Conservation (phyloP, 2,888 invertebrate genomes). For the Elmis aenea region DNA sequence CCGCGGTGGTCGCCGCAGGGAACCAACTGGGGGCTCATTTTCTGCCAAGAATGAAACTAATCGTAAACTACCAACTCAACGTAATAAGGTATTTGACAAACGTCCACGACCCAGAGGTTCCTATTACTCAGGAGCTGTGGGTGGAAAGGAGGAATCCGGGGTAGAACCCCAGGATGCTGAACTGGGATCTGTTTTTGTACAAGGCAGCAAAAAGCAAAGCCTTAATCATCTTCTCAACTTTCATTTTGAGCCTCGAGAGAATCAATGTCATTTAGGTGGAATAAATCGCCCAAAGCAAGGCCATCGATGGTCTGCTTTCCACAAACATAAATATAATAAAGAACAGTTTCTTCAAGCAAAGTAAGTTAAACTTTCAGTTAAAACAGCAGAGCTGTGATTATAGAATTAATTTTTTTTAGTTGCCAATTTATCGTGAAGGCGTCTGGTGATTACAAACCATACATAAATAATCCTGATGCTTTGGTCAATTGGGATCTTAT, state of each 20-base stretch:
- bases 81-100: slow-evolving; percentile 62
- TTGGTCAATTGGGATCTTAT: slow-evolving; percentile 88
- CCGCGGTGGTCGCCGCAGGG: slow-evolving; percentile 58
- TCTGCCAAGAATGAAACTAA: slow-evolving; percentile 59
- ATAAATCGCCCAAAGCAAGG: slow-evolving; percentile 25
- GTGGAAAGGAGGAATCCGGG: slow-evolving; percentile 71
- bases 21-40: slow-evolving; percentile 54
- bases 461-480: slow-evolving; percentile 78
- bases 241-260: slow-evolving; percentile 67
- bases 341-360: slow-evolving; percentile 93
- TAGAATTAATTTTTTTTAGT: slow-evolving; percentile 47
- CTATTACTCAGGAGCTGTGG: slow-evolving; percentile 50
- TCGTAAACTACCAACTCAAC: slow-evolving; percentile 64
- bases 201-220: slow-evolving; percentile 87
- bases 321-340: slow-evolving; percentile 77
- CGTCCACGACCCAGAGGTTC: slow-evolving; percentile 65
- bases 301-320: slow-evolving; percentile 48
- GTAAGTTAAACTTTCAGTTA: slow-evolving; percentile 55
- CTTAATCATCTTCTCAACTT: slow-evolving; percentile 93
- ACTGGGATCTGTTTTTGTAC: slow-evolving; percentile 76
- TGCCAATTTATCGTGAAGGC: slow-evolving; percentile 93
- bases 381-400: not conserved
- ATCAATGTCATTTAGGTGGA: slow-evolving; percentile 30
- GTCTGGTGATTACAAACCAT: slow-evolving; percentile 71
- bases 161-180: slow-evolving; percentile 55